These are phyloP conservation scores for Caenorhabditis latens DNA, from an alignment of 1,140 invertebrate genomes.

Conservation along the genomic window DNA sequence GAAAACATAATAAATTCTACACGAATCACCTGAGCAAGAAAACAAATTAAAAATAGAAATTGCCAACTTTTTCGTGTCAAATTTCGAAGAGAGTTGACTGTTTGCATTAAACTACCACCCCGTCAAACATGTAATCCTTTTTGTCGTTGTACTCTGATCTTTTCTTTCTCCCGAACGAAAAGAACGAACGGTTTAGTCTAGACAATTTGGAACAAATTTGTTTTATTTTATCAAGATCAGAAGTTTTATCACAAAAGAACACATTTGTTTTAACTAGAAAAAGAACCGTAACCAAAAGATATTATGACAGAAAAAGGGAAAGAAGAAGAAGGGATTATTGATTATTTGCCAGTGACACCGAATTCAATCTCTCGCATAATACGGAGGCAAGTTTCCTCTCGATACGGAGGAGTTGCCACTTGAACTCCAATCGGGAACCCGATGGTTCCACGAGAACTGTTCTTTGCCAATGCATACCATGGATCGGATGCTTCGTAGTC, in stretches of 20 bases:
- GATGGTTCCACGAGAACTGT: constrained; percentile 72
- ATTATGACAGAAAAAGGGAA: constrained; percentile 21
- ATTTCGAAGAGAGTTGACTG: not conserved
- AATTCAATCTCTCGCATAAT: constrained; percentile 60
- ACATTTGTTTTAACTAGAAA: not conserved
- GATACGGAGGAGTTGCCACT: constrained; percentile 77
- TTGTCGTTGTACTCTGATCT: constrained; percentile 4
- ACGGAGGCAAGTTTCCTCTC: constrained; percentile 74
- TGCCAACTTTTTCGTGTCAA: not conserved
- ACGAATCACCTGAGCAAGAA: no score
- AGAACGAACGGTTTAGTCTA: not conserved
- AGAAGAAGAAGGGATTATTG: not conserved
- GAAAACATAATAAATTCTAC: no score
- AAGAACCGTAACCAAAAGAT: constrained; percentile 27
- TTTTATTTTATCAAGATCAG: no score
- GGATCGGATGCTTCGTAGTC: constrained; percentile 70
- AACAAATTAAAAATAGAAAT: not conserved
- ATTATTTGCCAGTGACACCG: constrained; percentile 51
- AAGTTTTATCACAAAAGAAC: not conserved
- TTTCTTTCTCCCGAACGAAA: no score
- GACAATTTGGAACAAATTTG: no score
- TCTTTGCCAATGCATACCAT: constrained; percentile 72
- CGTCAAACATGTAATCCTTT: constrained; percentile 6
- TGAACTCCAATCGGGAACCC: constrained; percentile 79
- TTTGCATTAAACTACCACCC: not conserved